Conservation (phyloP, 2,888 invertebrate species). For the Belgica antarctica region DNA sequence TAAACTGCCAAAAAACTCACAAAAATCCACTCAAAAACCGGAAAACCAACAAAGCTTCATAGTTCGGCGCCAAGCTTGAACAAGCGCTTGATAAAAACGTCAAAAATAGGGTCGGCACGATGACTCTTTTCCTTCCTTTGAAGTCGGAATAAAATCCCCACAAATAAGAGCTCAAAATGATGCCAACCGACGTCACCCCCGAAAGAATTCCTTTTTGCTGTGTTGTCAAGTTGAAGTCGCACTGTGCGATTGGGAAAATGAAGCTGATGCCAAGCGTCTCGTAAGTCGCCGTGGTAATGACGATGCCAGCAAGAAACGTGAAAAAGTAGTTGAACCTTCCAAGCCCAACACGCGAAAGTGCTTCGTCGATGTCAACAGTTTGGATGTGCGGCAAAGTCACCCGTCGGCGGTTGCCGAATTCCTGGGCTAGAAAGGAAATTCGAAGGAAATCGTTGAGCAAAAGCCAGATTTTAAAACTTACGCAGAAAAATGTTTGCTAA, state of each 20-base stretch:
- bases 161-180: background rate
- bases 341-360: background rate
- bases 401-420: background rate
- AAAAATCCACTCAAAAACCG: background rate
- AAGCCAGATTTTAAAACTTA: no score
- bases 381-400: background rate
- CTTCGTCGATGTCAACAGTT: conserved; percentile 3
- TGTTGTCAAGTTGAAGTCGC: conserved; percentile 50
- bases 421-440: no score
- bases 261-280: conserved; percentile 48
- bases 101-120: background rate
- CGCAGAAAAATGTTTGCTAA: background rate
- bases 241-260: conserved; percentile 54
- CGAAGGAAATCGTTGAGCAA: no score
- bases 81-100: background rate
- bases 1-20: background rate
- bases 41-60: background rate
- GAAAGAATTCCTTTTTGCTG: conserved; percentile 49
- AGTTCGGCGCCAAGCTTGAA: background rate
- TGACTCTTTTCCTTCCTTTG: background rate
- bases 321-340: background rate
- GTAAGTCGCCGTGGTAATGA: background rate
- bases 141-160: background rate
- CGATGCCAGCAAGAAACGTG: background rate
- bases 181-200: conserved; percentile 49